Conservation (phyloP, 2,888 invertebrate species). For the Holacanthella duospinosa region DNA sequence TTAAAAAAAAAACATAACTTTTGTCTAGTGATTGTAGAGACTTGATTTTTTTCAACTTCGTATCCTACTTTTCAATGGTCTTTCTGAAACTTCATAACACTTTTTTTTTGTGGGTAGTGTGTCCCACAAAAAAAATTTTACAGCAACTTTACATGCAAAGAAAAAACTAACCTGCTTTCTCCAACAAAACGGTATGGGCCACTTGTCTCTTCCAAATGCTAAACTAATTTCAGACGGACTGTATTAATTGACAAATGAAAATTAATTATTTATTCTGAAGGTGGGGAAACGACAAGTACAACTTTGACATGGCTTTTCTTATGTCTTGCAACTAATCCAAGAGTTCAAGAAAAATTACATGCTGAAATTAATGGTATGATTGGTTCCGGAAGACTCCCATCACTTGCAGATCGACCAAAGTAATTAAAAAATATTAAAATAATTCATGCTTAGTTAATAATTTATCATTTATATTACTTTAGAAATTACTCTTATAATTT, state of each 20-base stretch:
- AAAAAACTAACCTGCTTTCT: too few relatives aligned
- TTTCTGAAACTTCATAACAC: too few relatives aligned
- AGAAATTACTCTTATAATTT: neutral
- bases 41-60: too few relatives aligned
- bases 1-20: too few relatives aligned
- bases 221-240: neutral
- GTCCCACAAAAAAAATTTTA: too few relatives aligned
- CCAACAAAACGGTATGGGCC: too few relatives aligned
- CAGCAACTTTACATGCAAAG: too few relatives aligned
- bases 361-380: constrained; percentile 10
- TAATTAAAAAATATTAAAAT: neutral
- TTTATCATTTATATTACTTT: neutral
- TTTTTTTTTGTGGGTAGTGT: too few relatives aligned
- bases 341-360: constrained; percentile 10
- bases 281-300: constrained; percentile 13
- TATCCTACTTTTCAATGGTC: too few relatives aligned
- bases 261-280: neutral
- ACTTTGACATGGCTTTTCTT: constrained; percentile 13
- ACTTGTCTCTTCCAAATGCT: too few relatives aligned
- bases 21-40: too few relatives aligned
- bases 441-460: too few relatives aligned
- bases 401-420: constrained; percentile 7
- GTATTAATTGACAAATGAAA: neutral
- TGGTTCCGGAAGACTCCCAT: neutral
- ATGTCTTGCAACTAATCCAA: constrained; percentile 5